Conservation (phyloP, 1,140 invertebrate species). For the Rhyzopertha dominica region DNA sequence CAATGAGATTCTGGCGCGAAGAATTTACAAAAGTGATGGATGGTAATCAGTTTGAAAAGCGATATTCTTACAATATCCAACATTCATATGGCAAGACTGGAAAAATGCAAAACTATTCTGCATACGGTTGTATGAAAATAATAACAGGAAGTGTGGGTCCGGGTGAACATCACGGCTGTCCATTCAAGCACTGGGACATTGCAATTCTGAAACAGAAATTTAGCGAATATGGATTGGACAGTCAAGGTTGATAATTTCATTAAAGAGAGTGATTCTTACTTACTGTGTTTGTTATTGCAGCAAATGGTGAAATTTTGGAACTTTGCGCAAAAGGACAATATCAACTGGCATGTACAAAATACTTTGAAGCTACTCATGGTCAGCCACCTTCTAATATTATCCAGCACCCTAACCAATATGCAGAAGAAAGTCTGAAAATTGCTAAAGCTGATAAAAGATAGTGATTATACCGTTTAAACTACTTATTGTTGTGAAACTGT, state of each 20-base stretch:
- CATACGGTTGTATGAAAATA: conserved; percentile 89
- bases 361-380: conserved; percentile 74
- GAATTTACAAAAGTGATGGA: conserved; percentile 92
- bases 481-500: too few relatives aligned
- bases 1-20: conserved; percentile 72
- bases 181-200: conserved; percentile 78
- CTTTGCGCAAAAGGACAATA: conserved; percentile 63
- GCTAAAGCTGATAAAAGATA: too few relatives aligned
- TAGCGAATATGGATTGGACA: conserved; percentile 56
- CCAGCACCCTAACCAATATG: conserved; percentile 90
- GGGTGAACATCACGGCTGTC: conserved; percentile 91
- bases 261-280: background rate
- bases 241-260: conserved; percentile 47
- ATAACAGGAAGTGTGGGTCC: conserved; percentile 70
- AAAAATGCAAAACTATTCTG: conserved; percentile 82
- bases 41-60: conserved; percentile 86
- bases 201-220: conserved; percentile 70
- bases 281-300: background rate
- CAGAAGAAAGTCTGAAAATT: too few relatives aligned
- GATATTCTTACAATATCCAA: conserved; percentile 86
- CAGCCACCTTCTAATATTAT: conserved; percentile 59
- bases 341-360: conserved; percentile 79
- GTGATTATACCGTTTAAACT: too few relatives aligned
- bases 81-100: conserved; percentile 97
- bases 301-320: conserved; percentile 48